A percentile compares a stretch with the other conserved stretches of the same genome.
These are phyloP conservation scores for Stegastes partitus DNA, from an alignment of 2,113 vertebrate species.

Conservation along the genomic window DNA sequence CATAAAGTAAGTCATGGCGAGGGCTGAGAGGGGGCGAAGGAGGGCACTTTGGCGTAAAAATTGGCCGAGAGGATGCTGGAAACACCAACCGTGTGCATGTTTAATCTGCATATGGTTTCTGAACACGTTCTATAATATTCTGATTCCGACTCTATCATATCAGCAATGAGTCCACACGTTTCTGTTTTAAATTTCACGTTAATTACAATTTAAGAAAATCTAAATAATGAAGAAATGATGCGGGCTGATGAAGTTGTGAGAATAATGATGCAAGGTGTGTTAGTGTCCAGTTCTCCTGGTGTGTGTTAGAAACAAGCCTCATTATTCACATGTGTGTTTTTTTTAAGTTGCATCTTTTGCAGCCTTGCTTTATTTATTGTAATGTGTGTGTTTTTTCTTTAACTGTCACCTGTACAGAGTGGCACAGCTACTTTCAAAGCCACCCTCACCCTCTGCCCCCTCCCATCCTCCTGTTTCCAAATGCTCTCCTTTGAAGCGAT, in stretches of 20 bases:
- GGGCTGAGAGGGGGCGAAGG: constrained; percentile 19
- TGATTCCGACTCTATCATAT: not conserved
- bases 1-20: constrained; percentile 56
- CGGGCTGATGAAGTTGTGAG: constrained; percentile 19
- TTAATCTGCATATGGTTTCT: constrained; percentile 3
- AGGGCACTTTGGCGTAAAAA: constrained; percentile 1
- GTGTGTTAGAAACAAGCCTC: not conserved
- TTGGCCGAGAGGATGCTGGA: not conserved
- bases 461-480: constrained; percentile 91
- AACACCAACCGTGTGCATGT: constrained; percentile 13
- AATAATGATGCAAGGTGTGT: constrained; percentile 22
- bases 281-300: constrained; percentile 7
- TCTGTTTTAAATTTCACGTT: not conserved
- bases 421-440: constrained; percentile 69
- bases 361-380: not conserved
- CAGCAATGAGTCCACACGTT: too few relatives aligned
- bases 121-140: not conserved
- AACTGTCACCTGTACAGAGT: constrained; percentile 77
- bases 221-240: not conserved
- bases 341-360: constrained; percentile 28
- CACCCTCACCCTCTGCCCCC: constrained; percentile 58
- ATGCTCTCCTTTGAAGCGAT: constrained; percentile 98
- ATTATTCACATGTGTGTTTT: not conserved
- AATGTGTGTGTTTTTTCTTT: constrained; percentile 9
- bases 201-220: not conserved